Percentiles rank a stretch among this genome's conserved stretches.
These are phyloP conservation scores for Syndactyla subalaris DNA, from an alignment of 2,797 vertebrate genomes.

Conservation along the genomic window DNA sequence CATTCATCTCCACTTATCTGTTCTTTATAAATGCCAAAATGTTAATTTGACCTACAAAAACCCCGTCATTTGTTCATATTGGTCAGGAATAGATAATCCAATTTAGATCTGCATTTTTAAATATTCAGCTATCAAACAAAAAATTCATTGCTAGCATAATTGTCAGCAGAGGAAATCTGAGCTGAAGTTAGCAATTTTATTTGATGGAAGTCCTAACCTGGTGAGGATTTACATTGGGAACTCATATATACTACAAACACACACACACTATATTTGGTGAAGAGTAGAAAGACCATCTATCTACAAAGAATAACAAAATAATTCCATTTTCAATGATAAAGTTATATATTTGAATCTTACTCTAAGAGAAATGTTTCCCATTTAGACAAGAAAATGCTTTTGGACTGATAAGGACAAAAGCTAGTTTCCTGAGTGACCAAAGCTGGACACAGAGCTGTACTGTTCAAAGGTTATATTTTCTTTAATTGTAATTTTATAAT, in stretches of 20 bases:
- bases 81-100: not conserved
- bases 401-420: conserved; percentile 61
- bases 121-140: not conserved
- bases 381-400: conserved; percentile 57
- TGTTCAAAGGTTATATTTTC: conserved; percentile 30
- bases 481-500: conserved; percentile 54
- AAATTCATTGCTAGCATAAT: not conserved
- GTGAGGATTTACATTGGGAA: not conserved
- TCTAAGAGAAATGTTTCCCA: conserved; percentile 36
- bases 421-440: conserved; percentile 45
- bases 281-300: not conserved
- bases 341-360: conserved; percentile 26
- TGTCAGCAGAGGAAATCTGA: not conserved
- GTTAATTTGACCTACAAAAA: not conserved
- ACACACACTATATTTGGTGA: not conserved
- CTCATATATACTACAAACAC: not conserved
- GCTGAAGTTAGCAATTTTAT: not conserved
- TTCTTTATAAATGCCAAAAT: not conserved
- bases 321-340: conserved; percentile 49
- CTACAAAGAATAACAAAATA: conserved; percentile 33
- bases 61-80: not conserved
- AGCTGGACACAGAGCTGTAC: conserved; percentile 32
- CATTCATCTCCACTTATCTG: not conserved
- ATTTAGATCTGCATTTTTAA: not conserved
- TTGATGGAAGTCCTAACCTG: not conserved